Percentiles rank a stretch among this genome's conserved stretches.
Evolutionary conservation across 1,140 invertebrate genomes (phyloP).

Genomic region (Coelopa frigida): DNA sequence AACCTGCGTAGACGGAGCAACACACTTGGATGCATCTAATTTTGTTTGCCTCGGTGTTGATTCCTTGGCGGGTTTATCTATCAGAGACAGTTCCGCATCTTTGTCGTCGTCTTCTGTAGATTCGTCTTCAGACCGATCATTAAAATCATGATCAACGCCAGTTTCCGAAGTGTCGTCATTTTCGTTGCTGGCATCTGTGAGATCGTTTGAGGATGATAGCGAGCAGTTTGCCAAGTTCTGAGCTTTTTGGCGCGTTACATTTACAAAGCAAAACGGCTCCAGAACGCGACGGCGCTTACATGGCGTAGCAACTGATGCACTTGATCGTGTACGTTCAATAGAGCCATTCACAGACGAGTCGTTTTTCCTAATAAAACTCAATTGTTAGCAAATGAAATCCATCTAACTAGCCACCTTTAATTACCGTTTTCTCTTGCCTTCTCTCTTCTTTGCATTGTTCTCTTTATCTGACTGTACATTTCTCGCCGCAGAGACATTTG

Average conservation of each 20-base stretch:
- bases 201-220: background rate
- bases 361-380: no score
- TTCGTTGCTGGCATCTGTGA: background rate
- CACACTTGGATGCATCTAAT: no score
- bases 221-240: constrained; percentile 1
- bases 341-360: no score
- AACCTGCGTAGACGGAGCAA: no score
- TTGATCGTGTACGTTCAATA: no score
- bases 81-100: constrained; percentile 1
- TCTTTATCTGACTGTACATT: constrained; percentile 10
- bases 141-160: background rate
- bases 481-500: no score
- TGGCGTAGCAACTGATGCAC: background rate
- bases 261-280: constrained; percentile 13
- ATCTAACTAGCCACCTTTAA: no score
- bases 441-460: no score
- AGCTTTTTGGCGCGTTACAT: constrained; percentile 4
- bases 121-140: background rate
- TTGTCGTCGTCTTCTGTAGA: constrained; percentile 3
- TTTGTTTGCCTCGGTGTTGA: constrained; percentile 16
- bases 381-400: no score
- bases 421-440: no score
- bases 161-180: background rate
- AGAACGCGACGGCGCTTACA: constrained; percentile 7
- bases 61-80: constrained; percentile 7